Conservation (phyloP, 2,888 invertebrate genomes). For the Tenthredo livida region DNA sequence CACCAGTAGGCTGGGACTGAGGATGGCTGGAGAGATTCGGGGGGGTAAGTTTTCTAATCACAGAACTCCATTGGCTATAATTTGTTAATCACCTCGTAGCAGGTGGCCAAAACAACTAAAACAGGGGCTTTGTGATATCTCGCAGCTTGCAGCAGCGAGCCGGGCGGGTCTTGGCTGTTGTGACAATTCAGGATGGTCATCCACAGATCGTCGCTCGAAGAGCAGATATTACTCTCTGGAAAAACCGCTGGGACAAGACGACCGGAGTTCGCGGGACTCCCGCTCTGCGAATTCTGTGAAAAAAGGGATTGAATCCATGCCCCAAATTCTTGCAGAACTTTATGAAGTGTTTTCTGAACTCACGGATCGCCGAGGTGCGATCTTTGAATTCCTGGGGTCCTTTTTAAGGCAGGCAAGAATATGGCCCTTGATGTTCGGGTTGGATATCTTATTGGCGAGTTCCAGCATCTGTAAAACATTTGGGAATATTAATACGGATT, state of each 20-base stretch:
- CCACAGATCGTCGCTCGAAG: constrained; percentile 80
- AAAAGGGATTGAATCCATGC: background rate
- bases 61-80: background rate
- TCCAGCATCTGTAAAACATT: constrained; percentile 74
- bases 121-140: constrained; percentile 82
- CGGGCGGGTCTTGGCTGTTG: constrained; percentile 86
- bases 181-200: constrained; percentile 84
- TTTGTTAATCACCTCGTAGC: constrained; percentile 82
- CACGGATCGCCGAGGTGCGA: constrained; percentile 68
- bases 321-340: background rate
- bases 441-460: constrained; percentile 81
- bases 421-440: constrained; percentile 82
- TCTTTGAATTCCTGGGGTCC: constrained; percentile 75
- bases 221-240: constrained; percentile 78
- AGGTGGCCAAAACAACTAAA: constrained; percentile 84
- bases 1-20: constrained; percentile 71
- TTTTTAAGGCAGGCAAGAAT: constrained; percentile 73
- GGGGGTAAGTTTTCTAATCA: background rate
- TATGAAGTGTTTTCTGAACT: constrained; percentile 2
- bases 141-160: constrained; percentile 82
- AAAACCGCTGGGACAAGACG: constrained; percentile 75
- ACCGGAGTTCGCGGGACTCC: constrained; percentile 59
- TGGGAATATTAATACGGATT: background rate
- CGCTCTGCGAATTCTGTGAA: constrained; percentile 44
- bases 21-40: constrained; percentile 65